Base-by-base conservation (phyloP, 1,140 invertebrate species). In the Steinernema khuongi region DNA sequence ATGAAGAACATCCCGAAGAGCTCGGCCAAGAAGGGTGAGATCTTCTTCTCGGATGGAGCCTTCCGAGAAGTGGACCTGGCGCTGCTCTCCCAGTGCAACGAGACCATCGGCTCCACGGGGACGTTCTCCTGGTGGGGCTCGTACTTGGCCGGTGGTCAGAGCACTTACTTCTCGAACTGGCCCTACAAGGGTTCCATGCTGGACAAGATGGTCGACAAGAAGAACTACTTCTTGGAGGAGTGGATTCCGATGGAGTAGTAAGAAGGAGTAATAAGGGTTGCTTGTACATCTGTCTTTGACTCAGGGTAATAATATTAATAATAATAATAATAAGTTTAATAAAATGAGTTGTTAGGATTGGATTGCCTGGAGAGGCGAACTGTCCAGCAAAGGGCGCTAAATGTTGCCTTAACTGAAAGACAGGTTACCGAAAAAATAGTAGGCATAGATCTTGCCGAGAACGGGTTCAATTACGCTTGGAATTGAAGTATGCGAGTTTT, bases 71-170 rank as follows among this genome's bases (percentile, higher is more conserved):
- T 84, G 1, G 83, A 84, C 67, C 74, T 84, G 76, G 80, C 82
- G n/a, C 70, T 81, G 1, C 68, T 84, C 17, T 44, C 78, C 1
- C 68, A 70, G 28, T 81, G 81, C 70, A 77, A 84, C 67, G 77
- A 80, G 66, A 77, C 78, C 0, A 78, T 84, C 14, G 80, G 82
- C 33, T 81, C 78, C 0, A 81, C 80, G 7, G 83, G 83, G n/a
- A 80, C 83, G 0, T 84, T 82, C 74, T 78, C 81, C 1, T 84
- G 82, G 81, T 84, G 83, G 83, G 75, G 75, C 11, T 73, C 78
- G 18, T 84, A 79, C 74, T 29, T 84, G 22, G 77, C 83, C 11
- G 79, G 77, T n/a, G 83, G 85, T 36, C 60, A 77, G 67, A 69
- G 44, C 4, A 71, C 74, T 19, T 81, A 81, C 71, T 81, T 79